phyloP scores from a whole-genome alignment of 2,888 invertebrate species.

The Dysmachus trigonus region DNA sequence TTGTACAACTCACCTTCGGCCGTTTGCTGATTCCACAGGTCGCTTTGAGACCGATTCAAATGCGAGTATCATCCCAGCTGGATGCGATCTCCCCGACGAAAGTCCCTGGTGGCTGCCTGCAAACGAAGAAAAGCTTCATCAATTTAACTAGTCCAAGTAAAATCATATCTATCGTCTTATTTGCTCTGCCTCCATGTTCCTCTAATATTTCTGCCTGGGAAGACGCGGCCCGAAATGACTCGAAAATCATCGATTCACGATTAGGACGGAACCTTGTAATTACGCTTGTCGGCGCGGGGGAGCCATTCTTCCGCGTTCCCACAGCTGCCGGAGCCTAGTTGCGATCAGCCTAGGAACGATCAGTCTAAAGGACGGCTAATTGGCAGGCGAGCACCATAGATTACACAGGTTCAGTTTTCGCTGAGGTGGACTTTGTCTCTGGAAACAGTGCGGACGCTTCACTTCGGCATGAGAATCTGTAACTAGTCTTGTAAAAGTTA shows the following conservation, averaged over 20 bases:
- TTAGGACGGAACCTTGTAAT: slow-evolving; percentile 40
- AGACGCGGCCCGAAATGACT: neutral
- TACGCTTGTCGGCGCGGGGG: neutral
- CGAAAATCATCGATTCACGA: slow-evolving; percentile 41
- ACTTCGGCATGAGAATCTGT: neutral
- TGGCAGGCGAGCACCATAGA: neutral
- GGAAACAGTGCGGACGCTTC: neutral
- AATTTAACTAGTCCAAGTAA: slow-evolving; percentile 21
- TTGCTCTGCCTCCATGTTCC: neutral
- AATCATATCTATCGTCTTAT: slow-evolving; percentile 18
- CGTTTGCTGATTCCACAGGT: slow-evolving; percentile 24
- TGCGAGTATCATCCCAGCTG: slow-evolving; percentile 20
- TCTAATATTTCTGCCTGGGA: slow-evolving; percentile 23
- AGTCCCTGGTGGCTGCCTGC: neutral
- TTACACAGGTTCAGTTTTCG: neutral
- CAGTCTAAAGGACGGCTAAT: neutral
- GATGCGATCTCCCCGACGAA: neutral
- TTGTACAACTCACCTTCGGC: slow-evolving; percentile 17
- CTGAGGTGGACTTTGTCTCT: neutral
- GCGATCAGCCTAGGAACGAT: neutral
- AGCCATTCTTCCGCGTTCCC: slow-evolving; percentile 34
- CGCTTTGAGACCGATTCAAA: neutral
- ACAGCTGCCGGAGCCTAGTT: neutral
- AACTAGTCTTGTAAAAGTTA: neutral
- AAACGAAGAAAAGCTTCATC: slow-evolving; percentile 3